phyloP scores from a whole-genome alignment of 2,797 vertebrate genomes.

The Loriculus beryllinus region DNA sequence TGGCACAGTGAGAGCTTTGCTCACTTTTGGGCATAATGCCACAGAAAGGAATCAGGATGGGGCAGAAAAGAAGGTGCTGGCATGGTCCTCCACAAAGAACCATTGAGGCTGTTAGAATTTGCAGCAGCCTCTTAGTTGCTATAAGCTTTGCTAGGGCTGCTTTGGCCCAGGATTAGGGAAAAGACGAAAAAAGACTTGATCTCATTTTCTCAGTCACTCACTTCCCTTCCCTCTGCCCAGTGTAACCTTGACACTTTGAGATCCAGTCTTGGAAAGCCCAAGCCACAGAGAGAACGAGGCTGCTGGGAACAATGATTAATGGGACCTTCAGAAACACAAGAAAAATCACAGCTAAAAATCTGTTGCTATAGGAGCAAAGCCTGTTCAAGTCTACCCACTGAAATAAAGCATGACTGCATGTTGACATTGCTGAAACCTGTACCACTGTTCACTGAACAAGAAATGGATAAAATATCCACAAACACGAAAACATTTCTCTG shows the following conservation, averaged over 20 bases:
- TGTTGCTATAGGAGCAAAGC: constrained; percentile 18
- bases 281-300: not conserved
- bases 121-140: not conserved
- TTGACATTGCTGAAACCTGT: constrained; percentile 11
- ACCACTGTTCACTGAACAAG: not conserved
- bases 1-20: not conserved
- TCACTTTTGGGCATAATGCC: not conserved
- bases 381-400: not conserved
- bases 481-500: not conserved
- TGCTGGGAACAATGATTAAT: not conserved
- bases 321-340: not conserved
- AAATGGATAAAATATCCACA: not conserved
- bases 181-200: not conserved
- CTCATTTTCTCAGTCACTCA: not conserved
- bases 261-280: not conserved
- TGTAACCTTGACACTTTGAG: not conserved
- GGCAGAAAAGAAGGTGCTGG: not conserved
- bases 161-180: not conserved
- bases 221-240: not conserved
- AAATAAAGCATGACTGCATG: not conserved
- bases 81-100: not conserved
- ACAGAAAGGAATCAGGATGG: not conserved
- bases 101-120: not conserved
- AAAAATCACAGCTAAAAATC: not conserved
- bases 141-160: not conserved